Conservation (phyloP, 2,888 invertebrate genomes). For the Sericinus montela region DNA sequence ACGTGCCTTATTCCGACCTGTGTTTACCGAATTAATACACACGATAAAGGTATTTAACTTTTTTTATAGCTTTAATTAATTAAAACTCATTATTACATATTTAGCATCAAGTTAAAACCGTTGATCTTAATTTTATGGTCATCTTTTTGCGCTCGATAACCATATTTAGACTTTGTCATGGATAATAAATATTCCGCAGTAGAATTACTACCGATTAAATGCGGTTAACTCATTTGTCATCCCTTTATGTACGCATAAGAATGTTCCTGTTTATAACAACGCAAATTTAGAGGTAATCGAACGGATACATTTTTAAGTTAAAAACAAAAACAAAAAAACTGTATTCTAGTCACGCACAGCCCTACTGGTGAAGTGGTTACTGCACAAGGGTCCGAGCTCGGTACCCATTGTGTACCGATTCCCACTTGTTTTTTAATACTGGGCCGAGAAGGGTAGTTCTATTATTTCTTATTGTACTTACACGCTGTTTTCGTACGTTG, state of each 20-base stretch:
- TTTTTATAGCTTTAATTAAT: constrained; percentile 4
- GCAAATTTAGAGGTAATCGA: constrained; percentile 1
- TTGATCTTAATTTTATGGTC: constrained; percentile 4
- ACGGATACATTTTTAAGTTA: neutral
- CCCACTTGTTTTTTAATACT: constrained; percentile 74
- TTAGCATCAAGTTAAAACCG: neutral
- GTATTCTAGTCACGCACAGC: constrained; percentile 65
- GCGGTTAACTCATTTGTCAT: neutral
- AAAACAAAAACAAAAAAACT: constrained; percentile 7
- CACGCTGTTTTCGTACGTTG: constrained; percentile 67
- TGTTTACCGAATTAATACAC: neutral
- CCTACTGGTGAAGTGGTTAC: constrained; percentile 51
- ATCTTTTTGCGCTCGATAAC: neutral
- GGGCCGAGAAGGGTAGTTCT: constrained; percentile 58
- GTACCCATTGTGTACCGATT: constrained; percentile 60
- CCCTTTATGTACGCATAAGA: neutral
- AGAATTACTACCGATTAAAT: constrained; percentile 1
- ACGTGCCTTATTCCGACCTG: constrained; percentile 3
- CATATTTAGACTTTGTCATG: constrained; percentile 11
- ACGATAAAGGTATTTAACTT: neutral
- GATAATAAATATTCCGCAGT: constrained; percentile 10
- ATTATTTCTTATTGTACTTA: constrained; percentile 63
- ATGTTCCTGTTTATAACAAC: constrained; percentile 7
- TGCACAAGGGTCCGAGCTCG: constrained; percentile 54
- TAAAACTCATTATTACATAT: constrained; percentile 3